Evolutionary conservation across 2,797 vertebrate species (phyloP).

Genomic region (Echiichthys vipera): DNA sequence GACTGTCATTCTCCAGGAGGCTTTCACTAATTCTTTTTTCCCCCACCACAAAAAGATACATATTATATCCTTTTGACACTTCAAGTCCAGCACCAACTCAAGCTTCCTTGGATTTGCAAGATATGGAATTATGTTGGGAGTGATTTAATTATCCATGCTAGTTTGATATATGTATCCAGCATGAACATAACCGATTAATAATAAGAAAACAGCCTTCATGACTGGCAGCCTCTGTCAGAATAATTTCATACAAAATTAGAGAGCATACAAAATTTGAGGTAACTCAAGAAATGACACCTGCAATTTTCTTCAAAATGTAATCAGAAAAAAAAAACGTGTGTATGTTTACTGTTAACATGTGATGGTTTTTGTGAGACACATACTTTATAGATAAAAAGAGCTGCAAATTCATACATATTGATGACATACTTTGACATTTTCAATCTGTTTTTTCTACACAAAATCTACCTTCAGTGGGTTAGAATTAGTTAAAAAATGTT

Average conservation of each 20-base stretch:
- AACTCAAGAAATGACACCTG: background rate
- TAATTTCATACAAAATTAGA: slow-evolving; percentile 26
- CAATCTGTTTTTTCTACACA: slow-evolving; percentile 3
- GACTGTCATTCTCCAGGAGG: slow-evolving; percentile 84
- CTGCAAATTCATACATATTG: slow-evolving; percentile 22
- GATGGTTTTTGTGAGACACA: slow-evolving; percentile 19
- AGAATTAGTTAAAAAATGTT: background rate
- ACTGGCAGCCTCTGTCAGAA: slow-evolving; percentile 46
- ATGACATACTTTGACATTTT: background rate
- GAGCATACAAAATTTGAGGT: slow-evolving; percentile 26
- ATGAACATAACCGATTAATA: slow-evolving; percentile 59
- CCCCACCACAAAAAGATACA: slow-evolving; percentile 52
- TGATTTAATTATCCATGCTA: slow-evolving; percentile 63
- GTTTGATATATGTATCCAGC: slow-evolving; percentile 58
- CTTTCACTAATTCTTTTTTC: slow-evolving; percentile 78
- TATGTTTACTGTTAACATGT: slow-evolving; percentile 4
- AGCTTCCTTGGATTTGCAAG: slow-evolving; percentile 49
- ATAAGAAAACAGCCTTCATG: slow-evolving; percentile 37
- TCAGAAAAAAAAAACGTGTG: slow-evolving; percentile 6
- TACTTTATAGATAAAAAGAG: slow-evolving; percentile 41
- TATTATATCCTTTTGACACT: slow-evolving; percentile 70
- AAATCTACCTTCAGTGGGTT: too few relatives aligned
- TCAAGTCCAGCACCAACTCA: slow-evolving; percentile 68
- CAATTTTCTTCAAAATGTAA: slow-evolving; percentile 7
- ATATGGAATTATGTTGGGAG: slow-evolving; percentile 41